These are phyloP conservation scores for Atherix ibis DNA, from an alignment of 2,888 invertebrate species.

Conservation along the genomic window DNA sequence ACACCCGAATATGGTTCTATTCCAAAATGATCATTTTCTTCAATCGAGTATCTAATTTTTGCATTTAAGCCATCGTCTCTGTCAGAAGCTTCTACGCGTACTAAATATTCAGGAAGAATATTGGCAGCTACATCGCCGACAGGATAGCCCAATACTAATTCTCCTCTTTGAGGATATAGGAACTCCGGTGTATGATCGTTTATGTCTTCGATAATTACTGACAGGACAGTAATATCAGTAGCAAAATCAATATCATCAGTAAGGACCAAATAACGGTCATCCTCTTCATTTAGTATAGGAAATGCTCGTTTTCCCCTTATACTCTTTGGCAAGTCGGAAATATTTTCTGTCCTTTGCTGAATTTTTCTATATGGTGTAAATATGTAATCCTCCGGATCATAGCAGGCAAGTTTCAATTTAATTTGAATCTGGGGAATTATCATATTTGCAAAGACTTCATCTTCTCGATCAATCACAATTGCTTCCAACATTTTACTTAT, in stretches of 20 bases:
- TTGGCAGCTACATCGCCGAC: slow-evolving; percentile 11
- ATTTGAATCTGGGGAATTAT: slow-evolving; percentile 16
- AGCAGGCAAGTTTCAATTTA: slow-evolving; percentile 14
- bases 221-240: slow-evolving; percentile 14
- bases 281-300: neutral
- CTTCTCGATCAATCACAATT: slow-evolving; percentile 17
- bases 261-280: slow-evolving; percentile 8
- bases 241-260: slow-evolving; percentile 15
- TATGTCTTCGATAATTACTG: slow-evolving; percentile 18
- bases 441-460: slow-evolving; percentile 14
- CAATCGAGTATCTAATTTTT: slow-evolving; percentile 15
- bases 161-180: slow-evolving; percentile 10
- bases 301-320: neutral
- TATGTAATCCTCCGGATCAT: neutral
- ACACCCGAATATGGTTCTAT: slow-evolving; percentile 17
- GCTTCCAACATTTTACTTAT: slow-evolving; percentile 15
- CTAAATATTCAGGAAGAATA: slow-evolving; percentile 16
- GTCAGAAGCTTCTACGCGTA: slow-evolving; percentile 16
- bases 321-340: neutral
- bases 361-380: too few species aligned
- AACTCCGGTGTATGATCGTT: slow-evolving; percentile 20
- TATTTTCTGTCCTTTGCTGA: neutral
- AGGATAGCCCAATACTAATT: slow-evolving; percentile 17
- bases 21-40: slow-evolving; percentile 15
- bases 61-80: slow-evolving; percentile 17